Evolutionary conservation across 92 coral and sea anemone genomes (phyloP).

Genomic region (Zoanthus solanderi): DNA sequence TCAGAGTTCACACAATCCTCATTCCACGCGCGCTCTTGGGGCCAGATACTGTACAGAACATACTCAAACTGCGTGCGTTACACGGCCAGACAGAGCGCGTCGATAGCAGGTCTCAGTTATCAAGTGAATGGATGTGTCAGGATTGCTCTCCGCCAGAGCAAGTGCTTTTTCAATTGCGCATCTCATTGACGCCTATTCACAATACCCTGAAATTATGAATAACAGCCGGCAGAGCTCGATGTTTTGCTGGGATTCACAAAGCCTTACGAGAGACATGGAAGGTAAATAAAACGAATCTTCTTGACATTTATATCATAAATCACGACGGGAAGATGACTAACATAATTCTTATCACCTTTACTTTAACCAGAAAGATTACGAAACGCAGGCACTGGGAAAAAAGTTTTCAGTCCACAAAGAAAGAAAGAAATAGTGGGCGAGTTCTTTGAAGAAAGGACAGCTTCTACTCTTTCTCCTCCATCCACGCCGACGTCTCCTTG

Average conservation of each 20-base stretch:
- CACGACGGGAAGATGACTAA: conserved; percentile 19
- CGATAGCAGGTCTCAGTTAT: conserved; percentile 42
- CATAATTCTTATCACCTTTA: conserved; percentile 12
- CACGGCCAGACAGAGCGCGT: conserved; percentile 49
- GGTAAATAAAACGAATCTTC: conserved; percentile 67
- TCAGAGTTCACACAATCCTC: conserved; percentile 53
- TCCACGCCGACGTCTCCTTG: conserved; percentile 71
- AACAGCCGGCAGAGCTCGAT: conserved; percentile 71
- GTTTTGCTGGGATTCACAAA: conserved; percentile 93
- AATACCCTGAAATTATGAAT: conserved; percentile 77
- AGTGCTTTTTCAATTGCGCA: conserved; percentile 99
- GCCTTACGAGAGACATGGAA: conserved; percentile 96
- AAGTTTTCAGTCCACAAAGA: conserved; percentile 57
- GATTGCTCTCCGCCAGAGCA: conserved; percentile 96
- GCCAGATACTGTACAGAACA: conserved; percentile 41
- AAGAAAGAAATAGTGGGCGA: conserved; percentile 44
- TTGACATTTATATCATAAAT: conserved; percentile 14
- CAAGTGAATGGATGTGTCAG: conserved; percentile 91
- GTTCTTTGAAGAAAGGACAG: conserved; percentile 53
- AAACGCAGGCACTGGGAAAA: conserved; percentile 98
- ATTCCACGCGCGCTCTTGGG: conserved; percentile 43
- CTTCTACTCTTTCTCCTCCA: conserved; percentile 63
- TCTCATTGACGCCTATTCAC: conserved; percentile 94
- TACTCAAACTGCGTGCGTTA: conserved; percentile 43
- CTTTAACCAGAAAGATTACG: conserved; percentile 82